These are phyloP conservation scores for Accipiter cooperii DNA, from an alignment of 2,113 vertebrate genomes.

Conservation along the genomic window DNA sequence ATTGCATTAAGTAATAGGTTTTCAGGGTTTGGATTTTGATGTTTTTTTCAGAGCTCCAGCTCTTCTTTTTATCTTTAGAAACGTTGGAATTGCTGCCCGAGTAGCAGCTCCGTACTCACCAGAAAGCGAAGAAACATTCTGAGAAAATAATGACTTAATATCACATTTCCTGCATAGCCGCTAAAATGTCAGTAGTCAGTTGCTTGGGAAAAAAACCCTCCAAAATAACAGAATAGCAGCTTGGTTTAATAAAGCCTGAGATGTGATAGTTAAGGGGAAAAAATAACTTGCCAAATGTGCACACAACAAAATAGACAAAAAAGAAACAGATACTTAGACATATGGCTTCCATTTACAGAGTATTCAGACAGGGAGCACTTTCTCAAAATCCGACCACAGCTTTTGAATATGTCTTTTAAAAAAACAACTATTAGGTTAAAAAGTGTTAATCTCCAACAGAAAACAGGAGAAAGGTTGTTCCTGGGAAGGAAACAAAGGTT, in stretches of 20 bases:
- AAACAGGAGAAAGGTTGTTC: background rate
- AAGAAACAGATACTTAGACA: conserved; percentile 36
- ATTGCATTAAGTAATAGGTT: background rate
- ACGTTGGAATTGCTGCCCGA: background rate
- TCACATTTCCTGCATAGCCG: conserved; percentile 24
- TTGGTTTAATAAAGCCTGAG: conserved; percentile 49
- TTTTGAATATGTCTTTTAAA: background rate
- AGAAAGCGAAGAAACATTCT: conserved; percentile 20
- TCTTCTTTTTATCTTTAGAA: conserved; percentile 45
- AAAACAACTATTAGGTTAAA: background rate
- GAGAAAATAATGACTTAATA: conserved; percentile 55
- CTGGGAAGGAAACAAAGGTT: background rate
- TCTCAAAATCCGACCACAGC: background rate
- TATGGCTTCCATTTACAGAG: conserved; percentile 27
- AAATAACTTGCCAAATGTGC: conserved; percentile 47
- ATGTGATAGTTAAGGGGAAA: conserved; percentile 28
- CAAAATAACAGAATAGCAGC: conserved; percentile 39
- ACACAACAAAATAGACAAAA: conserved; percentile 23
- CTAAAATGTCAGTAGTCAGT: conserved; percentile 42
- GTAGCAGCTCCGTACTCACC: background rate
- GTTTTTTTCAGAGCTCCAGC: background rate
- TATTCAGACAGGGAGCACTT: background rate
- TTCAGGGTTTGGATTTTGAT: conserved; percentile 5
- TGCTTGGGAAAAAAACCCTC: background rate
- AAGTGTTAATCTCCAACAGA: background rate